Evolutionary conservation across 2,113 vertebrate species (phyloP).

Genomic region (Hyperoodon ampullatus): DNA sequence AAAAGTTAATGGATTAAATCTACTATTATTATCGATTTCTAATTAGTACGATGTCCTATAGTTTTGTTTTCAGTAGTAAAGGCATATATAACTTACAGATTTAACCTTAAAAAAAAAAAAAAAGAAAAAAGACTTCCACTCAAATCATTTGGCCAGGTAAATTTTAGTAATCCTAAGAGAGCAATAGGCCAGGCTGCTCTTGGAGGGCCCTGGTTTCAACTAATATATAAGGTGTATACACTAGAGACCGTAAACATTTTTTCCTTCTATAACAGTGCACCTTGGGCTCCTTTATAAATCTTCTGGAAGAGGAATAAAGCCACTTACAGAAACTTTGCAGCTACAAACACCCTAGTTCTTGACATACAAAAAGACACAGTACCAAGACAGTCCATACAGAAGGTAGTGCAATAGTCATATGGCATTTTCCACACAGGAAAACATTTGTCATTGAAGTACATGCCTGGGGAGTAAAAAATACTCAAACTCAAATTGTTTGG

Average conservation of each 20-base stretch:
- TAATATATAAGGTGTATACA: too few species aligned
- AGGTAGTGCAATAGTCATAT: background rate
- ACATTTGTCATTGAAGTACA: background rate
- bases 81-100: background rate
- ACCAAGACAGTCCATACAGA: background rate
- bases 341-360: slow-evolving; percentile 17
- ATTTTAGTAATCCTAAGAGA: background rate
- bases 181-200: background rate
- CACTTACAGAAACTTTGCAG: slow-evolving; percentile 45
- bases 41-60: background rate
- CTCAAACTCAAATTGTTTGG: background rate
- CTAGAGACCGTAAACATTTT: background rate
- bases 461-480: background rate
- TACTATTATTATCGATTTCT: background rate
- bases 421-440: background rate
- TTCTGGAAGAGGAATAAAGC: slow-evolving; percentile 47
- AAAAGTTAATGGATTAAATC: background rate
- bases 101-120: background rate
- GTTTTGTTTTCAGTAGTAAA: slow-evolving; percentile 53
- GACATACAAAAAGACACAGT: slow-evolving; percentile 30
- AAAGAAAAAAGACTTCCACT: background rate
- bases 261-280: background rate
- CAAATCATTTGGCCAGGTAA: slow-evolving; percentile 26
- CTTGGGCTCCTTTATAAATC: slow-evolving; percentile 44
- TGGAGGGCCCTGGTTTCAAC: background rate